A percentile compares a stretch with the other conserved stretches of the same genome.
Conservation (phyloP, 1,140 invertebrate genomes). For the Hypothenemus hampei region DNA sequence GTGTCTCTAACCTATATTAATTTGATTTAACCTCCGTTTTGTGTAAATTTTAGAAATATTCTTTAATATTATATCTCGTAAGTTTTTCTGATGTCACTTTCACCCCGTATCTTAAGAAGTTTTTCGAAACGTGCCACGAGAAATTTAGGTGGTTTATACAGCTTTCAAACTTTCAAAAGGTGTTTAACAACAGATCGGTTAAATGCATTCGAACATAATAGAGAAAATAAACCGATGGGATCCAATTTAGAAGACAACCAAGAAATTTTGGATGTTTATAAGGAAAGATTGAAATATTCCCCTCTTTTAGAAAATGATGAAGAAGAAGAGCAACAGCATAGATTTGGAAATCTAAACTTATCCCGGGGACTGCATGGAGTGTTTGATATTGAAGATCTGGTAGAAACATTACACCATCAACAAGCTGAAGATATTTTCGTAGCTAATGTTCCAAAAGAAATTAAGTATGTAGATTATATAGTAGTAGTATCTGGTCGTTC, state of each 20-base stretch:
- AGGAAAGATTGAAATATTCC: slow-evolving; percentile 35
- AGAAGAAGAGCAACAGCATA: slow-evolving; percentile 22
- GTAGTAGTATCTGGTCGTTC: slow-evolving; percentile 38
- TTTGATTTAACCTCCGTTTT: no score
- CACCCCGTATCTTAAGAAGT: no score
- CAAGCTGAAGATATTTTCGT: slow-evolving; percentile 80
- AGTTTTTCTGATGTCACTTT: no score
- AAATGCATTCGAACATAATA: no score
- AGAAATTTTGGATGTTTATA: slow-evolving; percentile 35
- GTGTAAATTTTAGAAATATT: no score
- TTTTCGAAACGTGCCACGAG: no score
- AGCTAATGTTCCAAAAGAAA: slow-evolving; percentile 64
- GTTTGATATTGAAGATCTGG: slow-evolving; percentile 68
- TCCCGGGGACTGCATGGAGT: slow-evolving; percentile 32
- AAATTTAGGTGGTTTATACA: no score
- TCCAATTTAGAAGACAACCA: slow-evolving; percentile 33
- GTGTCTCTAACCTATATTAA: no score
- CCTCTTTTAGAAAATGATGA: slow-evolving; percentile 26
- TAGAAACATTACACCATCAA: slow-evolving; percentile 69
- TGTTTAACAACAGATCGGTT: no score
- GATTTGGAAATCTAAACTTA: slow-evolving; percentile 24
- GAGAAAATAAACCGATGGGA: no score
- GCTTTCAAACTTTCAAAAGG: no score
- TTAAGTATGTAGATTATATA: slow-evolving; percentile 57
- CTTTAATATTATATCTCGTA: no score